A percentile compares a stretch with the other conserved stretches of the same genome.
Conservation (phyloP, 2,888 invertebrate genomes). For the Amitus sp. region DNA sequence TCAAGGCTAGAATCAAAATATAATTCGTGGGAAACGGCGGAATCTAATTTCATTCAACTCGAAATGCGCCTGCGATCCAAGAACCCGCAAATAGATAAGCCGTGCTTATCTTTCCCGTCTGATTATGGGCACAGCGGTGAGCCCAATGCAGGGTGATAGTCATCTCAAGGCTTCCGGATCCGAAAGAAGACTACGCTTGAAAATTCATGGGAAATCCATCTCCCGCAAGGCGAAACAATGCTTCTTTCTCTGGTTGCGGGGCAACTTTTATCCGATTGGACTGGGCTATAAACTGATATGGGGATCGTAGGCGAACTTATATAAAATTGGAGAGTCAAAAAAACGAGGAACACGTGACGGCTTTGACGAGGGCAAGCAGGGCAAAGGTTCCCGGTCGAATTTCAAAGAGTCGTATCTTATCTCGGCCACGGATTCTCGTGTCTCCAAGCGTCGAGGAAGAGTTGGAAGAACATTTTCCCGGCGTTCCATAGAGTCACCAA, state of each 20-base stretch:
- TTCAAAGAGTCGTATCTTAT: constrained; percentile 41
- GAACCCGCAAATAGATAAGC: constrained; percentile 36
- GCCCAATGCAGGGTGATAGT: constrained; percentile 23
- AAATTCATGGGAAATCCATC: constrained; percentile 26
- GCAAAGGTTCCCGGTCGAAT: constrained; percentile 35
- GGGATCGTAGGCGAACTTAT: not conserved
- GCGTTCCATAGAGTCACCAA: constrained; percentile 12
- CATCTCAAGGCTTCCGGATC: constrained; percentile 31
- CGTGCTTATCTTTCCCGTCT: constrained; percentile 34
- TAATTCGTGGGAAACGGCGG: constrained; percentile 36
- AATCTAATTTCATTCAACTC: constrained; percentile 38
- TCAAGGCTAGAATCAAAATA: constrained; percentile 11
- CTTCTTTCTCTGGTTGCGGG: not conserved
- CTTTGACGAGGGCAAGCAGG: constrained; percentile 52
- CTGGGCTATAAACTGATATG: not conserved
- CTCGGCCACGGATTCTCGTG: constrained; percentile 29
- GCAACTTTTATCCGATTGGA: not conserved
- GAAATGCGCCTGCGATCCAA: constrained; percentile 25
- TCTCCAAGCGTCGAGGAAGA: constrained; percentile 37
- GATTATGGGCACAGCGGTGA: constrained; percentile 38
- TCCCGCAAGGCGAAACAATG: constrained; percentile 5
- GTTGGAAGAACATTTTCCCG: constrained; percentile 31
- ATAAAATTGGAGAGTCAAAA: constrained; percentile 37
- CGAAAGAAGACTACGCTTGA: constrained; percentile 16
- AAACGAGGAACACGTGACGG: constrained; percentile 36